These are phyloP conservation scores for Hypercompe scribonia DNA, from an alignment of 2,888 invertebrate species.

Conservation along the genomic window DNA sequence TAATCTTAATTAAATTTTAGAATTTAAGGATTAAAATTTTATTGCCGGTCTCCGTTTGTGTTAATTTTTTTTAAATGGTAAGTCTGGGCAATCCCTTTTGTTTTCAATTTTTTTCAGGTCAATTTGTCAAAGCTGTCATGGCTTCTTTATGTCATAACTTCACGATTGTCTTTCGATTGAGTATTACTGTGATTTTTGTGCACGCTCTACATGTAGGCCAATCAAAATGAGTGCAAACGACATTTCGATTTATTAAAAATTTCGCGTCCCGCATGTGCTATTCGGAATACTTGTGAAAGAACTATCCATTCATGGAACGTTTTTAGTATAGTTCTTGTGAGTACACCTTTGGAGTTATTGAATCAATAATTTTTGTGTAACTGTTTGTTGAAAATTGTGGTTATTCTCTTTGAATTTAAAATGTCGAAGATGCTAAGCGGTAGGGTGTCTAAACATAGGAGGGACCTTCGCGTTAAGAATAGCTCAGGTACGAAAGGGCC, in stretches of 20 bases:
- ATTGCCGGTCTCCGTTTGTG: too few relatives aligned
- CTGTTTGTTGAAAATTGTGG: slow-evolving; percentile 48
- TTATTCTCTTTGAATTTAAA: slow-evolving; percentile 54
- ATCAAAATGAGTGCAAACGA: slow-evolving; percentile 38
- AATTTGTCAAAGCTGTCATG: slow-evolving; percentile 48
- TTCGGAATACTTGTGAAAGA: slow-evolving; percentile 22
- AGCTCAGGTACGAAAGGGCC: slow-evolving; percentile 76
- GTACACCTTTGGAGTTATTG: slow-evolving; percentile 63
- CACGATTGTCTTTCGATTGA: slow-evolving; percentile 51
- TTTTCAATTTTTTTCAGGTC: slow-evolving; percentile 2
- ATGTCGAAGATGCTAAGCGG: slow-evolving; percentile 80
- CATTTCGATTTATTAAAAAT: slow-evolving; percentile 35
- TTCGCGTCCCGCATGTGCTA: slow-evolving; percentile 15
- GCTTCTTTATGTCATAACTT: slow-evolving; percentile 40
- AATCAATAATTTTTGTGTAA: slow-evolving; percentile 65
- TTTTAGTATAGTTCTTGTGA: slow-evolving; percentile 67
- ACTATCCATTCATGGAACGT: slow-evolving; percentile 53
- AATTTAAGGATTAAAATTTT: not conserved
- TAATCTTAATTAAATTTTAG: too few relatives aligned
- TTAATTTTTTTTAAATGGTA: not conserved
- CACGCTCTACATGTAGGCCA: slow-evolving; percentile 42
- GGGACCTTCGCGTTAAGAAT: slow-evolving; percentile 72
- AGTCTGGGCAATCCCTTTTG: not conserved
- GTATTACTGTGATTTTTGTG: slow-evolving; percentile 61
- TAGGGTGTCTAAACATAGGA: slow-evolving; percentile 77